Evolutionary conservation across 2,113 vertebrate genomes (phyloP).

Genomic region (Xenus cinereus): DNA sequence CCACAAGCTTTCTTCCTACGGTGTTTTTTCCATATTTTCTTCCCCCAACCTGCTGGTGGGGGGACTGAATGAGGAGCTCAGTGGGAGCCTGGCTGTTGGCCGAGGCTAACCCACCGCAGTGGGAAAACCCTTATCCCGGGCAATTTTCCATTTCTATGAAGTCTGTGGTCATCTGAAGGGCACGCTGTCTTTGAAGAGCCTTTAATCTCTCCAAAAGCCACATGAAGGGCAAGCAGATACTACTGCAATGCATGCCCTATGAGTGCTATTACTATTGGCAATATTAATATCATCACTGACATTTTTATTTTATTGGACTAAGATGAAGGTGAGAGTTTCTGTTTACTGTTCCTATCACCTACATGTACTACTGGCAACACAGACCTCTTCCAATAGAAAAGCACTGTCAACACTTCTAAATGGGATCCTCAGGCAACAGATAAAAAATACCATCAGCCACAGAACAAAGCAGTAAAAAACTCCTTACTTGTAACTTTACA

Average conservation of each 20-base stretch:
- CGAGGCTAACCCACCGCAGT: not conserved
- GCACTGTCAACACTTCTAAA: not conserved
- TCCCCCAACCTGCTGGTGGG: not conserved
- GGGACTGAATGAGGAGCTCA: not conserved
- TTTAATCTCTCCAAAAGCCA: not conserved
- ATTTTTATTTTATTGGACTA: not conserved
- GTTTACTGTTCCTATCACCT: not conserved
- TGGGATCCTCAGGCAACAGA: not conserved
- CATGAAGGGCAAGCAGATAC: not conserved
- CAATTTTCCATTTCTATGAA: not conserved
- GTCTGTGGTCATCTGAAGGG: not conserved
- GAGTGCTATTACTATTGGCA: not conserved
- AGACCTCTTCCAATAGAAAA: not conserved
- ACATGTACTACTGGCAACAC: not conserved
- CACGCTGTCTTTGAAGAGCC: not conserved
- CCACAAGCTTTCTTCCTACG: rapidly evolving
- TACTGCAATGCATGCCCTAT: rapidly evolving
- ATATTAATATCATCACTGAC: not conserved
- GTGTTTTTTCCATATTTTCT: not conserved
- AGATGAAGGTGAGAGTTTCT: not conserved
- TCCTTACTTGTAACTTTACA: not conserved
- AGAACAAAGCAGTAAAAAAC: not conserved
- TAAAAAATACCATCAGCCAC: not conserved
- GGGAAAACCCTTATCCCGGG: not conserved
- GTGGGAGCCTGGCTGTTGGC: not conserved